phyloP scores from a whole-genome alignment of 2,888 invertebrate species.

The Brassicogethes aeneus region DNA sequence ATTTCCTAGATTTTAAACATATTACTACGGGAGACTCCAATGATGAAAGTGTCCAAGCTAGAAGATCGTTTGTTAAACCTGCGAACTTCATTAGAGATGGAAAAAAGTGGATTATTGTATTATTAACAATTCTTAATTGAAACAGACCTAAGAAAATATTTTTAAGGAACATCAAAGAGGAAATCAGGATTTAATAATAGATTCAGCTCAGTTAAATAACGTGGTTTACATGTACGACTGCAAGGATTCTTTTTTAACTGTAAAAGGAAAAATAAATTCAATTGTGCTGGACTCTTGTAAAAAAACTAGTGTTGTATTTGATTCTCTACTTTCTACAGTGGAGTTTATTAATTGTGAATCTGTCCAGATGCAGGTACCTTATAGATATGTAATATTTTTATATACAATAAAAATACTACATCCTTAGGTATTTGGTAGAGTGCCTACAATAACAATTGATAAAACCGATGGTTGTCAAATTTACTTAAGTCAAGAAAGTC shows the following conservation, averaged over 20 bases:
- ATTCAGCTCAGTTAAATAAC: conserved; percentile 92
- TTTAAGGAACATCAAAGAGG: conserved; percentile 83
- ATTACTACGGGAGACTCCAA: conserved; percentile 95
- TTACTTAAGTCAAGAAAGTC: conserved; percentile 81
- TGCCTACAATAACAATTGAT: conserved; percentile 94
- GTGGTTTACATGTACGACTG: conserved; percentile 96
- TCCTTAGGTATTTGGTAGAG: conserved; percentile 82
- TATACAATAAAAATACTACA: not conserved
- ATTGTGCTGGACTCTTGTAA: conserved; percentile 93
- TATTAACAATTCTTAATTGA: conserved; percentile 57
- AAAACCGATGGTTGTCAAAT: conserved; percentile 99
- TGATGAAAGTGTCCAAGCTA: too few relatives aligned
- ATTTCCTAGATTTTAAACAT: conserved; percentile 62
- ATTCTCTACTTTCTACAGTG: conserved; percentile 85
- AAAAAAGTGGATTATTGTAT: too few relatives aligned
- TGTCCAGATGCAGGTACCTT: conserved; percentile 88
- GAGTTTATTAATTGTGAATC: conserved; percentile 99
- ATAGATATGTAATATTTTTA: conserved; percentile 1
- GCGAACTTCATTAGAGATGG: conserved; percentile 83
- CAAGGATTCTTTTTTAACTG: conserved; percentile 75
- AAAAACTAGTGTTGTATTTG: conserved; percentile 91
- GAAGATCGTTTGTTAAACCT: conserved; percentile 64
- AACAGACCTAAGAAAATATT: conserved; percentile 3
- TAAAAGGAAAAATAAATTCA: conserved; percentile 92
- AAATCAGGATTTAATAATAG: conserved; percentile 71